A percentile compares a stretch with the other conserved stretches of the same genome.
These are phyloP conservation scores for Andrena trimmerana DNA, from an alignment of 2,888 invertebrate genomes.

Conservation along the genomic window DNA sequence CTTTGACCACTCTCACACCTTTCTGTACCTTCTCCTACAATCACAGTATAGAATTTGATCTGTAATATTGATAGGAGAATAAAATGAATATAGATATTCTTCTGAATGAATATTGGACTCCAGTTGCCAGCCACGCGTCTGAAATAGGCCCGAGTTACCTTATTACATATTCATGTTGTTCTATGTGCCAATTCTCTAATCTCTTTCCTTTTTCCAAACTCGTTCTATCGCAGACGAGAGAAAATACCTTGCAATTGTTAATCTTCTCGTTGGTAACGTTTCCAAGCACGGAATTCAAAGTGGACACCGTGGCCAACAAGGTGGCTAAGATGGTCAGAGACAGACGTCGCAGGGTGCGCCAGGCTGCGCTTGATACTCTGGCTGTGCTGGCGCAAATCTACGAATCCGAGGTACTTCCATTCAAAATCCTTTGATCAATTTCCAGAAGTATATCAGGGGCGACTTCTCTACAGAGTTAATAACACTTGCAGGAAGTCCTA, in stretches of 20 bases:
- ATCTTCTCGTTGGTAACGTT: slow-evolving; percentile 92
- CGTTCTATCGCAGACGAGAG: slow-evolving; percentile 87
- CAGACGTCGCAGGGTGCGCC: slow-evolving; percentile 91
- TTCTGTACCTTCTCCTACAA: no score
- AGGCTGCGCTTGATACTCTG: slow-evolving; percentile 92
- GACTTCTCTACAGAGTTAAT: neutral
- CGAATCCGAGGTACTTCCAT: slow-evolving; percentile 77
- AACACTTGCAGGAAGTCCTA: slow-evolving; percentile 85
- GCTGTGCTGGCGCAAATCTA: slow-evolving; percentile 91
- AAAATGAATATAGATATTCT: no score
- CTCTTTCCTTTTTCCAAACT: neutral
- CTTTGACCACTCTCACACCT: no score
- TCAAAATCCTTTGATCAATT: neutral
- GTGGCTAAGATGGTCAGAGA: slow-evolving; percentile 84
- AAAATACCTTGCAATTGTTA: slow-evolving; percentile 91
- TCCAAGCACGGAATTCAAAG: slow-evolving; percentile 89
- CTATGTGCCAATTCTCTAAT: neutral
- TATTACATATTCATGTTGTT: no score
- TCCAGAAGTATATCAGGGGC: neutral
- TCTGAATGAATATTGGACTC: no score
- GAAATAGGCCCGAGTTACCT: no score
- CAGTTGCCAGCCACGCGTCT: no score
- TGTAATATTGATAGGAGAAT: no score
- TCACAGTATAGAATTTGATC: no score
- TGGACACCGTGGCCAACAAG: slow-evolving; percentile 78